A percentile compares a stretch with the other conserved stretches of the same genome.
phyloP scores from a whole-genome alignment of 92 coral and sea anemone species.

The Siderastrea radians region DNA sequence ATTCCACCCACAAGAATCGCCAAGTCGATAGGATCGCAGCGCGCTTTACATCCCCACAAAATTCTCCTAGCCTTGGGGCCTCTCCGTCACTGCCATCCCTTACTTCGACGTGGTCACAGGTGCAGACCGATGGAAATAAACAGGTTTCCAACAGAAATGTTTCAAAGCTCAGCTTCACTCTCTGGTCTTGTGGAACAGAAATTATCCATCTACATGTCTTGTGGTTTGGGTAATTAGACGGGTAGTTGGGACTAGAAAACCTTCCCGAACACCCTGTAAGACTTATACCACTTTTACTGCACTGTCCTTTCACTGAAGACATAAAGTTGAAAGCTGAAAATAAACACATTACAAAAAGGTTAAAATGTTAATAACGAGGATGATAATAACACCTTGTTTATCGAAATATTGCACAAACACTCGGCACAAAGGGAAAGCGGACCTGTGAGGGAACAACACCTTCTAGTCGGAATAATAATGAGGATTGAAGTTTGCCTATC shows the following conservation, averaged over 20 bases:
- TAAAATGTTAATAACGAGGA: no score
- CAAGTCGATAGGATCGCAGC: slow-evolving; percentile 66
- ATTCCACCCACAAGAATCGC: slow-evolving; percentile 60
- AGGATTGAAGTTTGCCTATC: no score
- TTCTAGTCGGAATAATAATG: no score
- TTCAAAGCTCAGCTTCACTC: slow-evolving; percentile 61
- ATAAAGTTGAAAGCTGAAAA: neutral
- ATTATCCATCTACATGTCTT: slow-evolving; percentile 56
- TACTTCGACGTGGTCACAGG: slow-evolving; percentile 80
- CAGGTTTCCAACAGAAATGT: slow-evolving; percentile 68
- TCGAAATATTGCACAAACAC: no score
- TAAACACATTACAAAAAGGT: no score
- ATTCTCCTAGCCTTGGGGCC: slow-evolving; percentile 54
- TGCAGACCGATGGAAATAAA: slow-evolving; percentile 43
- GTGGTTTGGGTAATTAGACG: slow-evolving; percentile 31
- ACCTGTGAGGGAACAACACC: no score
- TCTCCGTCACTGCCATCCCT: slow-evolving; percentile 72
- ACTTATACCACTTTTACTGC: neutral
- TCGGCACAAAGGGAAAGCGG: no score
- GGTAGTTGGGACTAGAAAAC: slow-evolving; percentile 41
- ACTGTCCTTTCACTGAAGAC: neutral
- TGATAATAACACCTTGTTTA: no score
- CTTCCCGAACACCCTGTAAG: slow-evolving; percentile 22
- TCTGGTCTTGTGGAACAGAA: slow-evolving; percentile 31
- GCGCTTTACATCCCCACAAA: slow-evolving; percentile 72